These are phyloP conservation scores for Marasmarcha lunaedactyla DNA, from an alignment of 2,888 invertebrate species.

Conservation along the genomic window DNA sequence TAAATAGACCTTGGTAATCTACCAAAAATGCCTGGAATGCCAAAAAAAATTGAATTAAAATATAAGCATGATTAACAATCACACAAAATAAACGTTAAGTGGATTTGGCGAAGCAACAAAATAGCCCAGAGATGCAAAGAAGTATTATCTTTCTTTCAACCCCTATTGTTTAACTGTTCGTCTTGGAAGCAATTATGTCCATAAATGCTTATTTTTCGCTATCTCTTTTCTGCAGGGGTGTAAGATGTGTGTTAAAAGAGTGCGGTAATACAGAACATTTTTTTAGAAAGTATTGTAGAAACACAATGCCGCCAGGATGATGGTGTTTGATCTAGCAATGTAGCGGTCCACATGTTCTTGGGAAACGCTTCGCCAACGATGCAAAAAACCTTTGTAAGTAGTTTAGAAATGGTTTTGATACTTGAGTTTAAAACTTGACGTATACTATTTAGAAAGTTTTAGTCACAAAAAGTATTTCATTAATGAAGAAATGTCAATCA, in stretches of 20 bases:
- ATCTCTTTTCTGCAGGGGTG: constrained; percentile 25
- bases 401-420: constrained; percentile 30
- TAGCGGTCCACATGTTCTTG: constrained; percentile 67
- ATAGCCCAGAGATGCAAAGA: too few relatives aligned
- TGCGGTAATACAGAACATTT: constrained; percentile 31
- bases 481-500: too few relatives aligned
- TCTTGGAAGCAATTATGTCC: constrained; percentile 50
- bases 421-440: constrained; percentile 13
- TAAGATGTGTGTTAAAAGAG: constrained; percentile 28
- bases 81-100: background rate
- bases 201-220: constrained; percentile 29
- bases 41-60: constrained; percentile 7
- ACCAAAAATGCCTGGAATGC: background rate
- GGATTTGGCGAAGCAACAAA: constrained; percentile 20
- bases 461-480: too few relatives aligned
- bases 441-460: background rate
- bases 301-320: constrained; percentile 65
- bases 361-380: constrained; percentile 60
- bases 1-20: too few relatives aligned
- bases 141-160: constrained; percentile 31
- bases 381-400: constrained; percentile 52
- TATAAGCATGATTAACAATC: background rate
- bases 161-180: constrained; percentile 25
- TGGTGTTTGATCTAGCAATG: constrained; percentile 65
- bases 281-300: constrained; percentile 50